phyloP scores from a whole-genome alignment of 2,797 vertebrate species.

The Valencia hispanica region DNA sequence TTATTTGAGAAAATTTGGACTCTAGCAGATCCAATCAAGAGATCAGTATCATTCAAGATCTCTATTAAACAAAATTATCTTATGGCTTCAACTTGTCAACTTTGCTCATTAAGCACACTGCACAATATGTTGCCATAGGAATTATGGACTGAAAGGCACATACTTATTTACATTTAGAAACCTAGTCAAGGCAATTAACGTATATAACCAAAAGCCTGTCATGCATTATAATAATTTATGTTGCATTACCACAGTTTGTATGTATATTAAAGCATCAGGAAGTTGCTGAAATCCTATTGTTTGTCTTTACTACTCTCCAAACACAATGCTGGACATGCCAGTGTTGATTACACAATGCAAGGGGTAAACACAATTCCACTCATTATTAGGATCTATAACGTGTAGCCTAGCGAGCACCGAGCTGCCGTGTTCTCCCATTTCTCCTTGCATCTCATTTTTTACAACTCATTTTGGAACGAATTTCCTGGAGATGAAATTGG shows the following conservation, averaged over 20 bases:
- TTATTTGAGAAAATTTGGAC: neutral
- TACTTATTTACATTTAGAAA: neutral
- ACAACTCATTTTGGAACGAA: slow-evolving; percentile 47
- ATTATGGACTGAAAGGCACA: neutral
- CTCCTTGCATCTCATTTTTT: slow-evolving; percentile 48
- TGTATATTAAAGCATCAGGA: neutral
- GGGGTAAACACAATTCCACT: slow-evolving; percentile 36
- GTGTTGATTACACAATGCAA: slow-evolving; percentile 35
- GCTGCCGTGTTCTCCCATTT: slow-evolving; percentile 36
- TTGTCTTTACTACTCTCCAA: slow-evolving; percentile 30
- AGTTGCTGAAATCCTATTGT: neutral
- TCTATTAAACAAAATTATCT: neutral
- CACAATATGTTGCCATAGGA: neutral
- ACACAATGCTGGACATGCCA: slow-evolving; percentile 36
- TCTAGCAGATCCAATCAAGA: no score
- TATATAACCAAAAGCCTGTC: neutral
- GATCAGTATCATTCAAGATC: no score
- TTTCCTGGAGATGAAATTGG: slow-evolving; percentile 58
- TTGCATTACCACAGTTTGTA: neutral
- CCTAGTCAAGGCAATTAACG: neutral
- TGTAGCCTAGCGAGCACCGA: slow-evolving; percentile 11
- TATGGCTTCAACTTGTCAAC: neutral
- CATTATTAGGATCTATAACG: slow-evolving; percentile 38
- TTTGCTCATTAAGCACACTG: neutral
- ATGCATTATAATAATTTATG: neutral